A percentile compares a stretch with the other conserved stretches of the same genome.
These are phyloP conservation scores for Achlya flavicornis DNA, from an alignment of 2,888 invertebrate genomes.

Conservation along the genomic window DNA sequence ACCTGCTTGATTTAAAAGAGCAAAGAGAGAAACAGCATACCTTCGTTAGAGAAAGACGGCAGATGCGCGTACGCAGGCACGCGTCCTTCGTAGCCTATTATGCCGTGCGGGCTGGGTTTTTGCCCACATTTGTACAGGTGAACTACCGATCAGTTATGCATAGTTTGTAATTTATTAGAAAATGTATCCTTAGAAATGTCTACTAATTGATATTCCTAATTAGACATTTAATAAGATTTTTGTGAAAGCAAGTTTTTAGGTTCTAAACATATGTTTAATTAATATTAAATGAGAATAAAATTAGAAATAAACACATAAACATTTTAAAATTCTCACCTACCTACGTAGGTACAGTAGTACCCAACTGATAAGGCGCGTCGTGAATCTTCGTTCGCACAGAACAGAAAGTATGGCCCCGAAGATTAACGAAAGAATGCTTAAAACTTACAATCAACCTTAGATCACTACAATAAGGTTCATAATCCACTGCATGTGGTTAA, in stretches of 20 bases:
- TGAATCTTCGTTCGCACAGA: too few relatives aligned
- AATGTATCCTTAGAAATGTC: background rate
- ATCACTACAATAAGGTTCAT: too few relatives aligned
- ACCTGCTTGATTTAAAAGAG: conserved; percentile 52
- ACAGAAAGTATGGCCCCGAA: too few relatives aligned
- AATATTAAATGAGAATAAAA: conserved; percentile 15
- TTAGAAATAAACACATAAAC: conserved; percentile 40
- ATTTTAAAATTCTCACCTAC: conserved; percentile 65
- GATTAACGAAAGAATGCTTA: too few relatives aligned
- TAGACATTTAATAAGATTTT: background rate
- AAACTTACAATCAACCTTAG: too few relatives aligned
- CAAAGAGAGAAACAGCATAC: conserved; percentile 42
- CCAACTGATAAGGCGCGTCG: too few relatives aligned
- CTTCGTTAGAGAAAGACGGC: conserved; percentile 44
- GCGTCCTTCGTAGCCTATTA: conserved; percentile 76
- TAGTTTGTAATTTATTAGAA: conserved; percentile 16
- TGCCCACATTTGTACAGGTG: conserved; percentile 52
- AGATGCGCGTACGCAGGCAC: conserved; percentile 71
- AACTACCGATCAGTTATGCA: conserved; percentile 57
- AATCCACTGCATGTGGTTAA: too few relatives aligned
- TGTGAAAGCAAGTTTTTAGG: conserved; percentile 2
- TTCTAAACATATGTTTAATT: background rate
- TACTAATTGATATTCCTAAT: conserved; percentile 15
- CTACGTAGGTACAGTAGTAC: too few relatives aligned
- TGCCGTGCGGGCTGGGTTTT: conserved; percentile 59